phyloP scores from a whole-genome alignment of 1,140 invertebrate species.

The Cephus cinctus region DNA sequence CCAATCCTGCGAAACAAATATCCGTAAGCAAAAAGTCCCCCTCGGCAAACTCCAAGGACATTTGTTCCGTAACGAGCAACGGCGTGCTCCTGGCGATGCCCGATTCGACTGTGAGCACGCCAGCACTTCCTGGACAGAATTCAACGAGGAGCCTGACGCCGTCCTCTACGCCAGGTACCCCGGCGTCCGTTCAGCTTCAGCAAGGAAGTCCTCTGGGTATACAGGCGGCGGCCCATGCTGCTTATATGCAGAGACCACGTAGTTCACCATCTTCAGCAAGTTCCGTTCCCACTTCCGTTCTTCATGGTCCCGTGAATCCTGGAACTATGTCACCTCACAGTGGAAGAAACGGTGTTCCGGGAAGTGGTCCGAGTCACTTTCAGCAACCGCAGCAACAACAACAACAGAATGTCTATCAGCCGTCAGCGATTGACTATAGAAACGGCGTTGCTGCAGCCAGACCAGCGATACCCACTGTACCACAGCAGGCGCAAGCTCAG shows the following conservation, averaged over 20 bases:
- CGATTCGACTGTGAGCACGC: conserved; percentile 51
- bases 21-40: conserved; percentile 48
- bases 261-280: conserved; percentile 51
- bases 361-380: conserved; percentile 33
- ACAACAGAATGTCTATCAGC: conserved; percentile 41
- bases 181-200: conserved; percentile 59
- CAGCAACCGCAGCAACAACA: too few relatives aligned
- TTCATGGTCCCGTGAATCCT: conserved; percentile 33
- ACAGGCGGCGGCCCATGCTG: conserved; percentile 33
- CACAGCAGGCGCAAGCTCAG: conserved; percentile 29
- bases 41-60: conserved; percentile 38
- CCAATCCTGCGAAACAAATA: conserved; percentile 58
- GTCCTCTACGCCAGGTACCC: conserved; percentile 65
- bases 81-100: conserved; percentile 49
- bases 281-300: conserved; percentile 28
- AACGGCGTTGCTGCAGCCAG: conserved; percentile 39
- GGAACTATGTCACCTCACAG: conserved; percentile 40
- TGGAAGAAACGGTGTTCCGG: conserved; percentile 22
- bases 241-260: conserved; percentile 50
- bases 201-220: conserved; percentile 51
- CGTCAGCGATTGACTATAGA: conserved; percentile 43
- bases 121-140: conserved; percentile 46
- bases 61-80: conserved; percentile 51
- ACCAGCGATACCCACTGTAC: conserved; percentile 32
- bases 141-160: conserved; percentile 64